Base-by-base conservation (phyloP, 2,888 invertebrate species). In the Patella depressa region DNA sequence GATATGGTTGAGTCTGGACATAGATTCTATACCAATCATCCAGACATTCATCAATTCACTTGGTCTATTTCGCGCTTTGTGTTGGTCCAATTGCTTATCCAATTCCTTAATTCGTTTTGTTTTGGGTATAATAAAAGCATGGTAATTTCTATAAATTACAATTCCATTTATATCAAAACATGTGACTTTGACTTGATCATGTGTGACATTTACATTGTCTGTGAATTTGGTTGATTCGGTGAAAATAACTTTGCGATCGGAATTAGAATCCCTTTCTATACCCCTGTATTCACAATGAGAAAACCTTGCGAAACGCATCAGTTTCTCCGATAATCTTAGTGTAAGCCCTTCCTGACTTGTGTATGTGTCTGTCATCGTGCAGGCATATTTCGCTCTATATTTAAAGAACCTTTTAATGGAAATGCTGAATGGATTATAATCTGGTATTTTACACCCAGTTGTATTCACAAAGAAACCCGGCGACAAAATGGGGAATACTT, bases 1-100 rank as follows among this genome's bases (percentile, higher is more conserved):
- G 81, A 95, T 94, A 85, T 97, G 95, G 91, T 97, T 97, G 81
- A 96, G 92, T 85, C 96, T 93, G 0, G 97, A 97, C 45, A 97
- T 94, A 17, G 96, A 95, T 90, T 97, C 97, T 65, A 97, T 92
- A 15, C 97, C 97, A 19, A 65, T 14, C 65, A 65, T 65, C 19
- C 19, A 19, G 24, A 65, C 65, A 24, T 65, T 65, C 19, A 65
- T 12, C 19, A 24, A 15, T 65, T 65, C 65, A 45, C 45, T 45
- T 45, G 45, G 45, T 45, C 45, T 4, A 5, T 45, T 45, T 12
- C 72, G 77, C 1, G 76, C 70, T 1, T 77, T 73, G 70, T 85
- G 83, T 24, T 78, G 79, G 53, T 74, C 75, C 5, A 45, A 45
- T 45, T 45, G 3, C 9, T 45, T 45, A 45, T 45, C 45, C 45